Evolutionary conservation across 1,140 invertebrate species (phyloP).

Genomic region (Anastrepha obliqua): DNA sequence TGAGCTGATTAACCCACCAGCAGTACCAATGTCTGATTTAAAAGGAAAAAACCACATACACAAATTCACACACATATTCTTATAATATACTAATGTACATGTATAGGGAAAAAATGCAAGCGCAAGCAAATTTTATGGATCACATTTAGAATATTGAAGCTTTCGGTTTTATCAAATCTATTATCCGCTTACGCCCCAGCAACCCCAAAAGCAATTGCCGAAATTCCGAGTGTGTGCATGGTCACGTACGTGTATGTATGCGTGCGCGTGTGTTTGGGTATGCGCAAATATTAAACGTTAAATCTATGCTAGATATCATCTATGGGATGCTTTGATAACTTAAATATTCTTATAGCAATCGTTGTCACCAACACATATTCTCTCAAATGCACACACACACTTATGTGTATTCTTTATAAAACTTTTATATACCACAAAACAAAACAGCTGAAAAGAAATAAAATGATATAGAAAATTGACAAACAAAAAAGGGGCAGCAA

Average conservation of each 20-base stretch:
- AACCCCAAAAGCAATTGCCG: not conserved
- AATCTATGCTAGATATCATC: conserved; percentile 45
- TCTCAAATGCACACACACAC: not conserved
- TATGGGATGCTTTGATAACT: conserved; percentile 3
- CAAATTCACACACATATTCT: not conserved
- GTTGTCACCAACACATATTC: too few species aligned
- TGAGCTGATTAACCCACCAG: not conserved
- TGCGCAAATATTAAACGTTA: conserved; percentile 29
- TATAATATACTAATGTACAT: not conserved
- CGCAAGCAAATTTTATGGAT: conserved; percentile 4
- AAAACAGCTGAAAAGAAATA: not conserved
- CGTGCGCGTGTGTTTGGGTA: not conserved
- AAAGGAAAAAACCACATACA: not conserved
- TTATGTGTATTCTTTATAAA: not conserved
- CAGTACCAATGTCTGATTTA: not conserved
- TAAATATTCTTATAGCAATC: conserved; percentile 20
- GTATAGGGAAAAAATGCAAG: not conserved
- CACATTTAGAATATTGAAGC: not conserved
- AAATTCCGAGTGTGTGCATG: not conserved
- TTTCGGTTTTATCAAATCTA: conserved; percentile 33
- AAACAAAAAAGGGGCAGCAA: conserved; percentile 2
- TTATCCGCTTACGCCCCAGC: conserved; percentile 20
- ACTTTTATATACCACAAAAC: conserved; percentile 1
- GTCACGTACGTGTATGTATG: not conserved
- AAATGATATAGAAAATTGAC: conserved; percentile 1